Conservation (phyloP, 2,797 vertebrate species). For the Crocidura indochinensis region DNA sequence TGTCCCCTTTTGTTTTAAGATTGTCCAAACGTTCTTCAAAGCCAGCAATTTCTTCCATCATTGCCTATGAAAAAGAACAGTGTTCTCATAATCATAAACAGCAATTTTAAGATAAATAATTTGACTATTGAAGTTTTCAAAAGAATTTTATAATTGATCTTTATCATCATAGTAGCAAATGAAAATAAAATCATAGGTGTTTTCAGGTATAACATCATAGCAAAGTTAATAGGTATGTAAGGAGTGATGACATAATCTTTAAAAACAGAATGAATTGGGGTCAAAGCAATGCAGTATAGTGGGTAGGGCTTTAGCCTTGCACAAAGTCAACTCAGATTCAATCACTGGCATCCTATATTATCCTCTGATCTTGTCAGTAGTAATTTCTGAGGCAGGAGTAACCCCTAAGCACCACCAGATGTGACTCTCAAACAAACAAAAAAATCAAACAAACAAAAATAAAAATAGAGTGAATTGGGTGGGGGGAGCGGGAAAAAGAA, state of each 20-base stretch:
- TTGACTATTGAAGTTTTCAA: not conserved
- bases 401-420: too few relatives aligned
- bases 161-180: not conserved
- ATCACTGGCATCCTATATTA: too few relatives aligned
- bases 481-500: too few relatives aligned
- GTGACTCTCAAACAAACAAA: too few relatives aligned
- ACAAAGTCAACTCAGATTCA: too few relatives aligned
- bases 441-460: too few relatives aligned
- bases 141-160: not conserved
- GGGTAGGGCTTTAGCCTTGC: too few relatives aligned
- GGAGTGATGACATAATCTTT: not conserved
- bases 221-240: not conserved
- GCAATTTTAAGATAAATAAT: not conserved
- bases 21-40: conserved; percentile 96
- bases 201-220: not conserved
- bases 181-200: not conserved
- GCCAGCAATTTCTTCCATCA: conserved; percentile 98
- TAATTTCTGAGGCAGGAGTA: too few relatives aligned
- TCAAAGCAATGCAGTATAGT: too few relatives aligned
- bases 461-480: too few relatives aligned
- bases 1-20: conserved; percentile 94
- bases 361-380: too few relatives aligned
- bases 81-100: not conserved
- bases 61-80: conserved; percentile 91
- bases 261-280: not conserved